Evolutionary conservation across 2,113 vertebrate genomes (phyloP).

Genomic region (Pleuronectes platessa): DNA sequence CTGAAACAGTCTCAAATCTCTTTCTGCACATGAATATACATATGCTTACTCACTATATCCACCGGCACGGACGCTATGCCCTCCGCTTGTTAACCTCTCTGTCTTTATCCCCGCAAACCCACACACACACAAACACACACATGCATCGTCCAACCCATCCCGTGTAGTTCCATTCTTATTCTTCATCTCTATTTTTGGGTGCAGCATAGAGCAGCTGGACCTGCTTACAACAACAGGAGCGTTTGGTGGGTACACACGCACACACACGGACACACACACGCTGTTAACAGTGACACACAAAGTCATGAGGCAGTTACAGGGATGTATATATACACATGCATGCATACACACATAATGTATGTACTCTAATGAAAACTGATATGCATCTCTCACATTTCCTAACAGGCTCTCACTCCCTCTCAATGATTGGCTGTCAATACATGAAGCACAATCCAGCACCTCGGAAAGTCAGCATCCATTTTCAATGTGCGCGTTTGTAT

Average conservation of each 20-base stretch:
- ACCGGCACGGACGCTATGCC: constrained; percentile 54
- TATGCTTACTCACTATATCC: constrained; percentile 48
- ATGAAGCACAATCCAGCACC: constrained; percentile 8
- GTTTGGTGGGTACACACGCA: constrained; percentile 22
- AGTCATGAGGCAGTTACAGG: too few species aligned
- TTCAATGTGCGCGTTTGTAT: constrained; percentile 21
- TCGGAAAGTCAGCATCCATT: constrained; percentile 44
- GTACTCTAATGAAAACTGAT: constrained; percentile 20
- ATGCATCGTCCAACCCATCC: constrained; percentile 32
- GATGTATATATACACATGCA: constrained; percentile 4
- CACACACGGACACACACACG: neutral
- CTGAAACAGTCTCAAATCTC: constrained; percentile 20
- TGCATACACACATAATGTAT: neutral
- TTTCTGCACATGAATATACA: constrained; percentile 41
- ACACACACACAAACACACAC: constrained; percentile 35
- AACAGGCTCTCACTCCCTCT: constrained; percentile 21
- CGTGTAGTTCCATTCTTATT: constrained; percentile 65
- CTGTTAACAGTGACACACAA: too few species aligned
- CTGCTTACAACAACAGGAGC: constrained; percentile 31
- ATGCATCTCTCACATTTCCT: constrained; percentile 37
- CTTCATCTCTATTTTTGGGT: constrained; percentile 70
- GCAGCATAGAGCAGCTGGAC: constrained; percentile 63
- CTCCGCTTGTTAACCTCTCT: constrained; percentile 55
- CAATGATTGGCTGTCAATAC: constrained; percentile 45
- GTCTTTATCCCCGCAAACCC: constrained; percentile 18